A percentile compares a stretch with the other conserved stretches of the same genome.
These are phyloP conservation scores for Brachyistius frenatus DNA, from an alignment of 2,113 vertebrate species.

Conservation along the genomic window DNA sequence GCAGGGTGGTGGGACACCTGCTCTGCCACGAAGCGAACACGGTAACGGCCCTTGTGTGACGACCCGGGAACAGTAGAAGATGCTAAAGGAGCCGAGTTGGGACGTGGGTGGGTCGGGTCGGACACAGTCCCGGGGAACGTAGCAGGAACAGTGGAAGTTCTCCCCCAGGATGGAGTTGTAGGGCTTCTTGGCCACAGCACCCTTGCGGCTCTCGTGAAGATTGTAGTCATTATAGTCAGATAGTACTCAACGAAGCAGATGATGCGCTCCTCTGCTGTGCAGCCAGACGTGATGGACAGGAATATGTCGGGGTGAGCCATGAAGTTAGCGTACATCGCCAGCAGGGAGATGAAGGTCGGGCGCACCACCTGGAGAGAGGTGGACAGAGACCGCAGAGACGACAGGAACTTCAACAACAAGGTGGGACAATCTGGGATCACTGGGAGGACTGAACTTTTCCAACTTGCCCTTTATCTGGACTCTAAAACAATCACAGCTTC, in stretches of 20 bases:
- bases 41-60: conserved; percentile 82
- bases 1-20: conserved; percentile 98
- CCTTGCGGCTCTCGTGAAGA: conserved; percentile 95
- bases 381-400: conserved; percentile 39
- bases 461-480: too few species aligned
- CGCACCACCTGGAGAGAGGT: conserved; percentile 89
- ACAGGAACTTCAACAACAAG: too few species aligned
- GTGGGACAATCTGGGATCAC: too few species aligned
- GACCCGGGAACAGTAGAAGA: neutral
- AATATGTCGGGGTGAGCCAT: conserved; percentile 97
- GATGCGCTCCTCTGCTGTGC: conserved; percentile 92
- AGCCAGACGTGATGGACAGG: conserved; percentile 89
- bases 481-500: too few species aligned
- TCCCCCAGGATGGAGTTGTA: conserved; percentile 97
- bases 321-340: conserved; percentile 99
- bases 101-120: conserved; percentile 60
- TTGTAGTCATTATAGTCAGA: conserved; percentile 84
- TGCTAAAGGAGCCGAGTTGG: too few species aligned
- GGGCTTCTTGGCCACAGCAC: conserved; percentile 96
- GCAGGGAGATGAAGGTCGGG: conserved; percentile 95
- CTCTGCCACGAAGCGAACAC: conserved; percentile 92
- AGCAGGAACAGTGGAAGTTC: conserved; percentile 96
- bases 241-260: conserved; percentile 97
- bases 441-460: too few species aligned
- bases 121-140: conserved; percentile 91